phyloP scores from a whole-genome alignment of 2,888 invertebrate genomes.

The Acrocyrtus sp. region DNA sequence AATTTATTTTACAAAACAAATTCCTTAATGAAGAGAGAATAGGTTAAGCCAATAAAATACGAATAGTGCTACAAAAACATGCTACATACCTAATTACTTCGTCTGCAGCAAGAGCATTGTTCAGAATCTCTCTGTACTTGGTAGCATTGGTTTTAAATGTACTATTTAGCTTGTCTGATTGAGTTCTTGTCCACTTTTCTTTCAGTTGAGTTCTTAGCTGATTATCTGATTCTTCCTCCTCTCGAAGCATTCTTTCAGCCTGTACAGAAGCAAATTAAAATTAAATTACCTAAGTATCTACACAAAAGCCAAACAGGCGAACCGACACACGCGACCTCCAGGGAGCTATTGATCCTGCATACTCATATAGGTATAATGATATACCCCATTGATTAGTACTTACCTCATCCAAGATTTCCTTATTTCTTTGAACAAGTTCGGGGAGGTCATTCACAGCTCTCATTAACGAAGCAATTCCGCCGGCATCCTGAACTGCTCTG shows the following conservation, averaged over 20 bases:
- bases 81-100: conserved; percentile 58
- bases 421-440: conserved; percentile 88
- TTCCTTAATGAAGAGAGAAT: neutral
- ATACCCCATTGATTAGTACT: too few species aligned
- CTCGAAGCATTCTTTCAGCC: conserved; percentile 84
- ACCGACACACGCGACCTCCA: too few species aligned
- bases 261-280: conserved; percentile 65
- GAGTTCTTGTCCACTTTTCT: conserved; percentile 90
- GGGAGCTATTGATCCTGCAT: too few species aligned
- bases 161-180: conserved; percentile 88
- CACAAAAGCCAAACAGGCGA: too few species aligned
- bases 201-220: conserved; percentile 90
- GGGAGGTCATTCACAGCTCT: conserved; percentile 87
- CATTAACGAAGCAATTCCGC: conserved; percentile 80
- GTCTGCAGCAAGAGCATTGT: conserved; percentile 62
- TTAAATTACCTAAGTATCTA: too few species aligned
- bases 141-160: conserved; percentile 88
- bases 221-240: conserved; percentile 91
- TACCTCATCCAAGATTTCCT: conserved; percentile 94
- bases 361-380: too few species aligned
- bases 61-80: conserved; percentile 7
- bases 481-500: conserved; percentile 77
- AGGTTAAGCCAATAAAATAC: too few species aligned
- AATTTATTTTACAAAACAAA: conserved; percentile 7
- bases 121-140: conserved; percentile 80